Percentiles rank a stretch among this genome's conserved stretches.
Conservation (phyloP, 2,888 invertebrate genomes). For the Macrosiphum euphorbiae region DNA sequence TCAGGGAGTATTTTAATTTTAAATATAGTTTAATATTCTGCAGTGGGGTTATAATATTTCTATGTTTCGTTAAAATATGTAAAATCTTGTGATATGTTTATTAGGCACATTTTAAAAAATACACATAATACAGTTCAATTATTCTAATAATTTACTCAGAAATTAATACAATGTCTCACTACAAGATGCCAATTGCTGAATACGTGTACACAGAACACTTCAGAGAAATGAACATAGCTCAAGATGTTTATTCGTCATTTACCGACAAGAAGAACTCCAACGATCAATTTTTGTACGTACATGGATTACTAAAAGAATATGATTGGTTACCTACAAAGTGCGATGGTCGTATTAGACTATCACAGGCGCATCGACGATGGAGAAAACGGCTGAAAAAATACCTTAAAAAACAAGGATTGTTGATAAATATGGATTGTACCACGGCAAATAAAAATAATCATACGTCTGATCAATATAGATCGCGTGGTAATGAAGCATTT, state of each 20-base stretch:
- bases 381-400: conserved; percentile 5
- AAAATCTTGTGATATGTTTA: neutral
- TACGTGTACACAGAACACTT: conserved; percentile 33
- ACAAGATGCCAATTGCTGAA: conserved; percentile 42
- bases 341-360: neutral
- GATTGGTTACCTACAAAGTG: conserved; percentile 16
- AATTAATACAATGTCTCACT: neutral
- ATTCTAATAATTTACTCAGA: neutral
- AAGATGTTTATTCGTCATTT: conserved; percentile 25
- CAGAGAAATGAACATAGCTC: conserved; percentile 1
- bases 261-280: neutral
- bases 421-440: neutral
- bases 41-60: neutral
- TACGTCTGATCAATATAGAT: conserved; percentile 63
- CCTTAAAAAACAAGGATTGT: neutral
- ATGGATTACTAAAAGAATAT: neutral
- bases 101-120: neutral
- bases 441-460: neutral
- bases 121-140: neutral
- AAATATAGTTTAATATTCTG: neutral
- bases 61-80: neutral
- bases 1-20: neutral
- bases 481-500: conserved; percentile 75
- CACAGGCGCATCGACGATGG: conserved; percentile 36
- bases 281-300: neutral